These are phyloP conservation scores for Eciton burchellii DNA, from an alignment of 1,140 invertebrate genomes.

Conservation along the genomic window DNA sequence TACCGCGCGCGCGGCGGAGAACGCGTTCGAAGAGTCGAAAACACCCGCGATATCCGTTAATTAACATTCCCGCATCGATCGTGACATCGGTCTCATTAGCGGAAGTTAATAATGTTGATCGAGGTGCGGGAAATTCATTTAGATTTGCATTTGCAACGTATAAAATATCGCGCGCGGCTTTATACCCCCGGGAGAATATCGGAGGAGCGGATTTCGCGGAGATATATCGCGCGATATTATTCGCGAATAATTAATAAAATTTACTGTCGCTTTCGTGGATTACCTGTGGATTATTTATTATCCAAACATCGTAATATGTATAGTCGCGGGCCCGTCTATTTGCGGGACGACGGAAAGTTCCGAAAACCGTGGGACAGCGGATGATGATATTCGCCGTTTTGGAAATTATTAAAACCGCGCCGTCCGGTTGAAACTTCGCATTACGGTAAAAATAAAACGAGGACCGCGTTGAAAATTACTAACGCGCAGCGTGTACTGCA, in stretches of 20 bases:
- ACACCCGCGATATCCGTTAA: constrained; percentile 28
- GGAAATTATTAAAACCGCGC: constrained; percentile 56
- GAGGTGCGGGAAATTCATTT: background rate
- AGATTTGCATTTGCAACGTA: background rate
- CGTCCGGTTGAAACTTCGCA: constrained; percentile 51
- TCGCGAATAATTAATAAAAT: background rate
- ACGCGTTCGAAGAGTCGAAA: constrained; percentile 1
- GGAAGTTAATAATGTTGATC: constrained; percentile 24
- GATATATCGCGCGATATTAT: too few species aligned
- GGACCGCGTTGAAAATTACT: constrained; percentile 58
- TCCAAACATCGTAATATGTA: background rate
- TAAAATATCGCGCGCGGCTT: background rate
- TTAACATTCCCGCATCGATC: constrained; percentile 39
- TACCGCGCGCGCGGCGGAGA: constrained; percentile 5
- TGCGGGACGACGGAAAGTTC: constrained; percentile 44
- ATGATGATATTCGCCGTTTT: constrained; percentile 37
- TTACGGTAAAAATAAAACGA: constrained; percentile 36
- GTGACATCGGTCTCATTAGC: constrained; percentile 10
- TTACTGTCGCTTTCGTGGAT: background rate
- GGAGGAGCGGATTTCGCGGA: too few species aligned
- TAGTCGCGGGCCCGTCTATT: constrained; percentile 23
- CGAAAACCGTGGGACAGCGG: background rate
- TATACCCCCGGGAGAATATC: background rate
- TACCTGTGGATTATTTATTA: background rate
- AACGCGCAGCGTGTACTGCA: constrained; percentile 52